Percentiles rank a stretch among this genome's conserved stretches.
Evolutionary conservation across 1,140 invertebrate genomes (phyloP).

Genomic region (Drosophila malerkotliana): DNA sequence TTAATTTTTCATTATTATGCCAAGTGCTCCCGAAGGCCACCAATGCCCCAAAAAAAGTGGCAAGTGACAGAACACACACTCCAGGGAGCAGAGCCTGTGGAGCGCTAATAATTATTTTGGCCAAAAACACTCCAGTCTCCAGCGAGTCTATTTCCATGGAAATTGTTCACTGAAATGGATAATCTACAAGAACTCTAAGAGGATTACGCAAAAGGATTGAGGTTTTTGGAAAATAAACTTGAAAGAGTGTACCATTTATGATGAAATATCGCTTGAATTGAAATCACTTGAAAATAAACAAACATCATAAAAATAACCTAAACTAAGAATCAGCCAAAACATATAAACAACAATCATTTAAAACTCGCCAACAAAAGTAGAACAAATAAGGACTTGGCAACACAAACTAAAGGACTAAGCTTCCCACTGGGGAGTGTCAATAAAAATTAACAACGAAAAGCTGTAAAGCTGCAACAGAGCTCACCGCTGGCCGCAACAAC

Average conservation of each 20-base stretch:
- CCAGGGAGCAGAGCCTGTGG: conserved; percentile 23
- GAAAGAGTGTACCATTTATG: too few relatives aligned
- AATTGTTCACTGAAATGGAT: conserved; percentile 5
- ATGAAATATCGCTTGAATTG: too few relatives aligned
- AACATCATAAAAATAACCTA: not conserved
- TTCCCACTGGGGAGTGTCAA: conserved; percentile 33
- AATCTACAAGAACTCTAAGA: not conserved
- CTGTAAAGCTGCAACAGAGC: conserved; percentile 55
- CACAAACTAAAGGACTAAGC: conserved; percentile 1
- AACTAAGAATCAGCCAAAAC: not conserved
- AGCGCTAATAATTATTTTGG: conserved; percentile 53
- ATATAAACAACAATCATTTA: conserved; percentile 2
- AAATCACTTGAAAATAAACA: too few relatives aligned
- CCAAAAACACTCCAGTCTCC: conserved; percentile 4
- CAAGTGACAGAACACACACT: conserved; percentile 27
- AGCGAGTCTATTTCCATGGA: conserved; percentile 6
- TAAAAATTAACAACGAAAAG: conserved; percentile 69
- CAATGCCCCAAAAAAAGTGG: conserved; percentile 44
- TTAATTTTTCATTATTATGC: conserved; percentile 74
- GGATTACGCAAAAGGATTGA: not conserved
- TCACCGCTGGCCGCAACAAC: conserved; percentile 30
- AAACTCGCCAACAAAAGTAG: conserved; percentile 13
- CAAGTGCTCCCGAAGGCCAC: conserved; percentile 41
- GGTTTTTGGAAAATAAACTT: not conserved
- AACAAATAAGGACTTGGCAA: conserved; percentile 14